phyloP scores from a whole-genome alignment of 1,140 invertebrate genomes.

The Phortica variegata region DNA sequence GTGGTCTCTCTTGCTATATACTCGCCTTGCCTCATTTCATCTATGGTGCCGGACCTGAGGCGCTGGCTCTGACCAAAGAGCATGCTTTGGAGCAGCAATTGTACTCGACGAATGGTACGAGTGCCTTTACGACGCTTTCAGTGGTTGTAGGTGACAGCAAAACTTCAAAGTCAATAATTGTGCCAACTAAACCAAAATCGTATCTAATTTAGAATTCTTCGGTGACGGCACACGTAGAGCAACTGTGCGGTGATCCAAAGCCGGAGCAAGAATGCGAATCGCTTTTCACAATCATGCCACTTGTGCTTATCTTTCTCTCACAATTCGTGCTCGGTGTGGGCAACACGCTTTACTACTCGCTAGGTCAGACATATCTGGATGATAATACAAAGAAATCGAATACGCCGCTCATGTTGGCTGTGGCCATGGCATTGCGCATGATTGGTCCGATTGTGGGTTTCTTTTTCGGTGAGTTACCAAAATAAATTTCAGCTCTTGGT shows the following conservation, averaged over 20 bases:
- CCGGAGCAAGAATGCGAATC: slow-evolving; percentile 57
- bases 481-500: not conserved
- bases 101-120: slow-evolving; percentile 17
- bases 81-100: slow-evolving; percentile 26
- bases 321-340: slow-evolving; percentile 72
- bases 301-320: slow-evolving; percentile 68
- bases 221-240: slow-evolving; percentile 20
- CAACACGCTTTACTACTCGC: slow-evolving; percentile 67
- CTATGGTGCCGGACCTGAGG: slow-evolving; percentile 66
- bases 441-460: slow-evolving; percentile 53
- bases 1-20: slow-evolving; percentile 67
- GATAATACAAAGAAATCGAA: slow-evolving; percentile 71
- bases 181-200: not conserved
- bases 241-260: slow-evolving; percentile 32
- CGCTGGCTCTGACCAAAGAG: slow-evolving; percentile 58
- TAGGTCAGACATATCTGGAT: slow-evolving; percentile 71
- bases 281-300: slow-evolving; percentile 59
- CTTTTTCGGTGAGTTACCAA: slow-evolving; percentile 32
- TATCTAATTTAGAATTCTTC: slow-evolving; percentile 21
- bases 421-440: slow-evolving; percentile 48
- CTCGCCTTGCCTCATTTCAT: slow-evolving; percentile 68
- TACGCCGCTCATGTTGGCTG: slow-evolving; percentile 63
- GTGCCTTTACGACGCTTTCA: slow-evolving; percentile 10
- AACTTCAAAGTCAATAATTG: not conserved
- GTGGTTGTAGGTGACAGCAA: slow-evolving; percentile 24